Base-by-base conservation (phyloP, 92 coral and sea anemone species). In the Micromussa lordhowensis region DNA sequence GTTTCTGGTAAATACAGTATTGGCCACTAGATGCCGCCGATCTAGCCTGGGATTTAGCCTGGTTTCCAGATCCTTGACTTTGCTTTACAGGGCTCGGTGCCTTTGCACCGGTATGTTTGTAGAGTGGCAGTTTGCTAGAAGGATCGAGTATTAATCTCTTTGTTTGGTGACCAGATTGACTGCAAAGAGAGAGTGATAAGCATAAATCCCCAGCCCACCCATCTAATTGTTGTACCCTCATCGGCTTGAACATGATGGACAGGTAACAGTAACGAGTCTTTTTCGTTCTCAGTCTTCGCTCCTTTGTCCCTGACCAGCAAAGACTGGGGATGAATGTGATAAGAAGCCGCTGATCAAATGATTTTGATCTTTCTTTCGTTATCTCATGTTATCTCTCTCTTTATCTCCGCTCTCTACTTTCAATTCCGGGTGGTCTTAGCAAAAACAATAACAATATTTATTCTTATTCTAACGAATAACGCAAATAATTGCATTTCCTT, bases 1-100 rank as follows among this genome's bases (percentile, higher is more conserved):
- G 85, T 3, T 85, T 85, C 74, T 94, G 93, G 87, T 85, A 95
- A 87, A 94, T 75, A 55, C 96, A 94, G 80, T 83, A 94, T 76
- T 94, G 88, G 10, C 96, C 95, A 55, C 75, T 70, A 66, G 90
- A 13, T 69, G 84, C 44, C 32, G 59, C 35, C 51, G 51, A 44
- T 77, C 77, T 77, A 2, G 22, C 68, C 85, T 87, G 89, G 66
- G 53, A 18, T 72, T 77, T 36, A 79, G 69, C 79, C 72, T 87
- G 84, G 79, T 2, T 80, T 29, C 78, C 69, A 48, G 78, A 36
- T 31, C 70, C 75, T 58, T 64, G 76, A 38, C 72, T 40, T 53
- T 72, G 80, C 24, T n/a, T 63, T 44, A 77, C 31, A 40, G 89
- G 89, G 77, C 83, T 86, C 29, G 89, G 89, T 77, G 89, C 89